These are phyloP conservation scores for Zoanthus gigantus DNA, from an alignment of 92 coral and sea anemone species.

Conservation along the genomic window DNA sequence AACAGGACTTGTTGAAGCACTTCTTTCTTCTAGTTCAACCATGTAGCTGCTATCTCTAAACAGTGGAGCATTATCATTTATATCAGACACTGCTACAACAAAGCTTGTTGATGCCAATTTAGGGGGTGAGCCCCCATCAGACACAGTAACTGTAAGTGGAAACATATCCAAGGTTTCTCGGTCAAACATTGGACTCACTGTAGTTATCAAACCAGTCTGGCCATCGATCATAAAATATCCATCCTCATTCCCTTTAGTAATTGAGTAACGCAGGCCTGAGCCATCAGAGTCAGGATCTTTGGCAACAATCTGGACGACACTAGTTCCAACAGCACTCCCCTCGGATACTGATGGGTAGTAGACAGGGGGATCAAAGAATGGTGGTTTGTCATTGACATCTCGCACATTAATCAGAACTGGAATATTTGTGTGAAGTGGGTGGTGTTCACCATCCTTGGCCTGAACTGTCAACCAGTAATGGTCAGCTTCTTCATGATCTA, in stretches of 20 bases:
- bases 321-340: constrained; percentile 68
- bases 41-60: constrained; percentile 62
- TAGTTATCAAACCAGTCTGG: constrained; percentile 80
- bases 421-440: constrained; percentile 83
- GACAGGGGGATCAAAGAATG: constrained; percentile 88
- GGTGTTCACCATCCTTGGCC: constrained; percentile 79
- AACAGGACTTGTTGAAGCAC: constrained; percentile 42
- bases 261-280: constrained; percentile 73
- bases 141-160: constrained; percentile 68
- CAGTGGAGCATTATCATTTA: constrained; percentile 84
- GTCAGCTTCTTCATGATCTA: constrained; percentile 80
- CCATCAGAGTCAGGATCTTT: constrained; percentile 83
- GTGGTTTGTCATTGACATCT: constrained; percentile 84
- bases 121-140: constrained; percentile 76
- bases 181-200: constrained; percentile 70
- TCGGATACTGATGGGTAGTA: constrained; percentile 87
- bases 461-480: constrained; percentile 95
- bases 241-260: constrained; percentile 79
- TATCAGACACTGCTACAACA: constrained; percentile 80
- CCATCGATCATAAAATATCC: constrained; percentile 75
- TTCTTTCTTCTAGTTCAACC: constrained; percentile 55
- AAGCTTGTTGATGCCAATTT: constrained; percentile 68
- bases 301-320: constrained; percentile 82
- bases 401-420: constrained; percentile 80
- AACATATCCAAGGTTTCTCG: constrained; percentile 65